Percentiles rank a stretch among this genome's conserved stretches.
Conservation (phyloP, 2,797 vertebrate species). For the Eurystomus glaucurus region DNA sequence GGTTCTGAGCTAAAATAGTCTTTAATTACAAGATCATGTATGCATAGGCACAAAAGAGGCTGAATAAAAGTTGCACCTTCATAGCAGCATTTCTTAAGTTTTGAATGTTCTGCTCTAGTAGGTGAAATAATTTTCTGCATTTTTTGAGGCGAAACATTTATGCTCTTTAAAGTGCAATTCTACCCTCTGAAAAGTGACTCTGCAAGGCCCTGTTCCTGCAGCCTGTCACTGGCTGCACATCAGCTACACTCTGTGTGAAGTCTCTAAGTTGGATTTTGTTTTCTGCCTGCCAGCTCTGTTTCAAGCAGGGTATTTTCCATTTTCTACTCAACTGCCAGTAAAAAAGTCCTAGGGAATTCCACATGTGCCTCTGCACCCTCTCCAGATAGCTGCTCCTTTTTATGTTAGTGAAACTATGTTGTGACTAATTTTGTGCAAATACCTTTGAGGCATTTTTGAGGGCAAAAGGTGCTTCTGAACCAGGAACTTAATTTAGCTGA, state of each 20-base stretch:
- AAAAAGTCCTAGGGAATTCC: conserved; percentile 10
- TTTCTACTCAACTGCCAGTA: not conserved
- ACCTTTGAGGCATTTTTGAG: not conserved
- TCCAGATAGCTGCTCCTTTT: conserved; percentile 20
- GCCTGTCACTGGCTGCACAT: not conserved
- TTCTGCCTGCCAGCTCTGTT: not conserved
- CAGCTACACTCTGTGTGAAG: rapidly evolving
- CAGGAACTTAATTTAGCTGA: not conserved
- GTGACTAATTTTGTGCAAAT: conserved; percentile 5
- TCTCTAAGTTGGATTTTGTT: not conserved
- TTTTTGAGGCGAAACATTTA: not conserved
- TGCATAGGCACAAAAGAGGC: not conserved
- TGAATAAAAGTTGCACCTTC: not conserved
- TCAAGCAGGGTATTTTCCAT: conserved; percentile 11
- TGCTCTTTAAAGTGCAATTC: not conserved
- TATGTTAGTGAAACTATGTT: not conserved
- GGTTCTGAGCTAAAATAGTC: not conserved
- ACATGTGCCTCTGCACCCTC: rapidly evolving
- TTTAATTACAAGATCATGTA: not conserved
- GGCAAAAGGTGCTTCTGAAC: not conserved
- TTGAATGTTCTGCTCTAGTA: not conserved
- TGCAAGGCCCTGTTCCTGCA: too few relatives aligned
- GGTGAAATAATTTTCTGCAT: not conserved
- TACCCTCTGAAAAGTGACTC: not conserved
- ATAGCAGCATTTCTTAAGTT: not conserved